A percentile compares a stretch with the other conserved stretches of the same genome.
Conservation (phyloP, 2,113 vertebrate species). For the Piprites chloris region DNA sequence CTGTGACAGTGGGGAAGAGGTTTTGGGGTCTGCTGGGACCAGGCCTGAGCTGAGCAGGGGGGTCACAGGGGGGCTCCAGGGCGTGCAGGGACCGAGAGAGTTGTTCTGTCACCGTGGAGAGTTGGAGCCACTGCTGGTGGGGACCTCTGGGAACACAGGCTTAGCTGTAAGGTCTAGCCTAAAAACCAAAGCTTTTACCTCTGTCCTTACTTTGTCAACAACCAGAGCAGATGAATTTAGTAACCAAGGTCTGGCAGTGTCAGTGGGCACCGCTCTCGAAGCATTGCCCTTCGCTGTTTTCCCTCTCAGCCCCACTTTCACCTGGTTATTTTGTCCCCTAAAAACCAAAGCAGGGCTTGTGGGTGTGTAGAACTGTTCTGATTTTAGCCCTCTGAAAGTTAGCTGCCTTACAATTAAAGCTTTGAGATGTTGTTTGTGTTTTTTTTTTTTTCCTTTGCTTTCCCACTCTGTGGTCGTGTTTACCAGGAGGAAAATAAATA, state of each 20-base stretch:
- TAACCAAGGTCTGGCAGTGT: rapidly evolving
- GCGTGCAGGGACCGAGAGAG: no score
- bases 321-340: neutral
- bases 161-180: neutral
- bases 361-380: neutral
- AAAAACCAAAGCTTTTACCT: neutral
- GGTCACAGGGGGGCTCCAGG: no score
- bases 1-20: no score
- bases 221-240: neutral
- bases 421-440: neutral
- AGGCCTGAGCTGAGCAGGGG: no score
- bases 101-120: neutral
- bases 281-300: neutral
- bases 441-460: neutral
- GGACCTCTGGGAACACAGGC: no score
- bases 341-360: neutral
- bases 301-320: neutral
- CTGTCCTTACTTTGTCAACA: neutral
- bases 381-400: neutral
- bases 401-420: neutral
- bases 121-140: neutral
- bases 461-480: neutral
- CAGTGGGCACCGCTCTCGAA: neutral
- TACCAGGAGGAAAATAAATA: neutral
- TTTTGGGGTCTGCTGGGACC: no score